Evolutionary conservation across 2,113 vertebrate species (phyloP).

Genomic region (Zosterops hypoxanthus): DNA sequence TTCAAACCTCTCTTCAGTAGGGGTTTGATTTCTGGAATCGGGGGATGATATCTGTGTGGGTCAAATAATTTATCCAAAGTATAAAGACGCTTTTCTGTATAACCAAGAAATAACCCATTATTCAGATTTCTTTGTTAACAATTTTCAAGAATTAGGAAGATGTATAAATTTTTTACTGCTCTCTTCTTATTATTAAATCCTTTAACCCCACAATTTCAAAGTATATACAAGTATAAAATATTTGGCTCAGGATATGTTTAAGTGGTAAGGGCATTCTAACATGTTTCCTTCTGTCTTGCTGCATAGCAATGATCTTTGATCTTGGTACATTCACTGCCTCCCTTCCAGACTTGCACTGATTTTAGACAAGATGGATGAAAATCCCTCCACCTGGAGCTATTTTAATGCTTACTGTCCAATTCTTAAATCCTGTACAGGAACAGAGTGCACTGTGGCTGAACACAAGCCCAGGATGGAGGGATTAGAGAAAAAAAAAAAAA

Average conservation of each 20-base stretch:
- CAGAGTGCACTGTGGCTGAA: not conserved
- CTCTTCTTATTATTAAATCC: not conserved
- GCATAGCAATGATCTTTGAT: not conserved
- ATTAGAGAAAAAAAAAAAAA: conserved; percentile 27
- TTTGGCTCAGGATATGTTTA: not conserved
- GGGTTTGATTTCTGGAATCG: not conserved
- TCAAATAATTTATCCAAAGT: not conserved
- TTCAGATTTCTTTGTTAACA: not conserved
- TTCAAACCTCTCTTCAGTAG: not conserved
- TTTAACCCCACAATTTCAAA: not conserved
- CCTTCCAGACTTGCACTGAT: not conserved
- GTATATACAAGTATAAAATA: not conserved
- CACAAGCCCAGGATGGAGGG: not conserved
- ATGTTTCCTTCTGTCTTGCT: not conserved
- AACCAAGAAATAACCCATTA: not conserved
- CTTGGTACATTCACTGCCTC: not conserved
- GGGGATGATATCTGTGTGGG: accelerated
- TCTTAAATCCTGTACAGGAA: not conserved
- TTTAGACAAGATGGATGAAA: conserved; percentile 15
- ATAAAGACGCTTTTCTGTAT: not conserved
- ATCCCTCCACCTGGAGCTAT: not conserved
- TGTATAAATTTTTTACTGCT: not conserved
- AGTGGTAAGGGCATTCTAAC: not conserved
- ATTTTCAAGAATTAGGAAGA: not conserved
- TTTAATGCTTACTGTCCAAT: not conserved